A percentile compares a stretch with the other conserved stretches of the same genome.
phyloP scores from a whole-genome alignment of 2,797 vertebrate genomes.

The Heterohyrax brucei region DNA sequence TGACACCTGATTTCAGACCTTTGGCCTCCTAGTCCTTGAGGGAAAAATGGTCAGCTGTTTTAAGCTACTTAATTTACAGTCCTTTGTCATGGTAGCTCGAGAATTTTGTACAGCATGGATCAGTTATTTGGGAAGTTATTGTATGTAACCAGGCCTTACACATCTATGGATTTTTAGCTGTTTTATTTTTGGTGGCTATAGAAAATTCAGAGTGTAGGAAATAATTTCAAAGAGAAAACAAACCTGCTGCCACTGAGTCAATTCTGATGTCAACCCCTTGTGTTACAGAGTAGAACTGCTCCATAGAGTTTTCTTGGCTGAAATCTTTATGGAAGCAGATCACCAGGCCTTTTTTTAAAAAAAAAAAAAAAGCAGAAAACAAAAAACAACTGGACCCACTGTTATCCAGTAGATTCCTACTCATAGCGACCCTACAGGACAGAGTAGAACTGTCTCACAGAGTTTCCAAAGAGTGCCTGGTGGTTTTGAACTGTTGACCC shows the following conservation, averaged over 20 bases:
- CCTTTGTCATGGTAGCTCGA: not conserved
- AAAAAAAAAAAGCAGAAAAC: too few relatives aligned
- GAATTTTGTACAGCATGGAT: not conserved
- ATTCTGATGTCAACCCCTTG: too few relatives aligned
- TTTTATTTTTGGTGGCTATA: not conserved
- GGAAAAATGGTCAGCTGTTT: not conserved
- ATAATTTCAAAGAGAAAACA: constrained; percentile 12
- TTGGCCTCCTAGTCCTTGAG: not conserved
- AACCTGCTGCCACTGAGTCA: too few relatives aligned
- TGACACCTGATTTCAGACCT: not conserved
- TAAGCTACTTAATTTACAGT: not conserved
- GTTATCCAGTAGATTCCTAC: too few relatives aligned
- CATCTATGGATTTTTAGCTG: not conserved
- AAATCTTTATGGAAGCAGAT: not conserved
- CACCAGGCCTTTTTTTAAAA: too few relatives aligned
- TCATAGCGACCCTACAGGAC: too few relatives aligned
- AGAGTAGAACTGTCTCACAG: too few relatives aligned
- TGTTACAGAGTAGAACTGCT: too few relatives aligned
- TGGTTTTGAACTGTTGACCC: too few relatives aligned
- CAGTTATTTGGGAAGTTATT: constrained; percentile 44
- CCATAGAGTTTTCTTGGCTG: not conserved
- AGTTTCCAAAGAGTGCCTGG: too few relatives aligned
- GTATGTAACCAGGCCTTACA: not conserved
- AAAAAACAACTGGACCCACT: too few relatives aligned
- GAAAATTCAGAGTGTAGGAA: not conserved